These are phyloP conservation scores for Polydrusus cervinus DNA, from an alignment of 2,888 invertebrate species.

Conservation along the genomic window DNA sequence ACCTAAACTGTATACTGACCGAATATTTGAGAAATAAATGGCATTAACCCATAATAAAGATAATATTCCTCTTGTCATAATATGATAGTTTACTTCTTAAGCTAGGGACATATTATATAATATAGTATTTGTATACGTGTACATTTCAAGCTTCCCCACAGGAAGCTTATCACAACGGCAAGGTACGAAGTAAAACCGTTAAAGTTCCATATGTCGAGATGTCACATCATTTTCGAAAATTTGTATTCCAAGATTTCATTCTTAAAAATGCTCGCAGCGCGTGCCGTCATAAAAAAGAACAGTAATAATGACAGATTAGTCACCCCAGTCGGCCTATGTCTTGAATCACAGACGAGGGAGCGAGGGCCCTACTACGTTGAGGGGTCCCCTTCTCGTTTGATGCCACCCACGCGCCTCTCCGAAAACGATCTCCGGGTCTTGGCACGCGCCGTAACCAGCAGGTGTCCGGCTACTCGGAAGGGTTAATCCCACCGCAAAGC, in stretches of 20 bases:
- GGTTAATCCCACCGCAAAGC: constrained; percentile 53
- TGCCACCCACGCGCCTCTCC: constrained; percentile 54
- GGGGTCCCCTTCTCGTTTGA: constrained; percentile 49
- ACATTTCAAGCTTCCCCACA: background rate
- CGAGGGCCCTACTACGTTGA: constrained; percentile 43
- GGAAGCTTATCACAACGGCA: background rate
- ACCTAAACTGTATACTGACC: no score
- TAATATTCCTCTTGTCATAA: no score
- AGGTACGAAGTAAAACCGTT: background rate
- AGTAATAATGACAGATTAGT: constrained; percentile 54
- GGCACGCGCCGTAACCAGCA: constrained; percentile 56
- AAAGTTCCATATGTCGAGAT: background rate
- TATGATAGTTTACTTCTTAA: no score
- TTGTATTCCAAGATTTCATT: constrained; percentile 34
- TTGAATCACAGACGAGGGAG: constrained; percentile 52
- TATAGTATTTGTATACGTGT: no score
- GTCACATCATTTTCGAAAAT: constrained; percentile 31
- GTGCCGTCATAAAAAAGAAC: constrained; percentile 51
- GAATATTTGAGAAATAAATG: no score
- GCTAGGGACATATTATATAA: no score
- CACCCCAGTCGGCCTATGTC: constrained; percentile 53
- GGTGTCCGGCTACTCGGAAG: constrained; percentile 55
- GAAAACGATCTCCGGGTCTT: constrained; percentile 53
- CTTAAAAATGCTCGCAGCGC: constrained; percentile 44
- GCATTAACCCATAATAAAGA: no score